These are phyloP conservation scores for Epinotia nisella DNA, from an alignment of 2,888 invertebrate species.

Conservation along the genomic window DNA sequence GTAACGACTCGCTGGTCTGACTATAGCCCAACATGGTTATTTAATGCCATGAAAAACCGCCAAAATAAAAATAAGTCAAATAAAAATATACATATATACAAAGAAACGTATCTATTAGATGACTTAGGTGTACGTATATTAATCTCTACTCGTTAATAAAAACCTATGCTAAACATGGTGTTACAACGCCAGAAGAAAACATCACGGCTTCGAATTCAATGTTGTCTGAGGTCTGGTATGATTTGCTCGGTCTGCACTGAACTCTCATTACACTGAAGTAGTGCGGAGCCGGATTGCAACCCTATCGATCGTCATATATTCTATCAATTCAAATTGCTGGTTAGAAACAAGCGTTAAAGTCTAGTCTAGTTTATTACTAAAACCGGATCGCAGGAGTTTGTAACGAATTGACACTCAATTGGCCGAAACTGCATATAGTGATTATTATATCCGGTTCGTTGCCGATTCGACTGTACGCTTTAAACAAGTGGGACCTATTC, in stretches of 20 bases:
- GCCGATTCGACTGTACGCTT: constrained; percentile 51
- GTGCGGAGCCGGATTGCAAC: neutral
- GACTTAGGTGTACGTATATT: neutral
- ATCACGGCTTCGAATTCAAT: constrained; percentile 4
- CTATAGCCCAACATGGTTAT: too few relatives aligned
- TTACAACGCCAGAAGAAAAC: constrained; percentile 10
- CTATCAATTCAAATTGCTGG: constrained; percentile 21
- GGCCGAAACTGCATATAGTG: constrained; percentile 57
- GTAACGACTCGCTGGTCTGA: too few relatives aligned
- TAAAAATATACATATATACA: too few relatives aligned
- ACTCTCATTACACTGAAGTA: constrained; percentile 4
- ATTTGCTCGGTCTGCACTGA: constrained; percentile 11
- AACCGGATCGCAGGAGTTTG: constrained; percentile 59
- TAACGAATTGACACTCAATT: constrained; percentile 59
- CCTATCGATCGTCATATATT: neutral
- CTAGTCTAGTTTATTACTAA: constrained; percentile 43
- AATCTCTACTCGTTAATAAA: neutral
- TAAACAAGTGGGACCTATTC: constrained; percentile 39
- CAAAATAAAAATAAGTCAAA: too few relatives aligned
- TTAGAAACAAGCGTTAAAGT: constrained; percentile 43
- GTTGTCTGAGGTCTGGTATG: constrained; percentile 45
- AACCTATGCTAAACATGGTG: neutral
- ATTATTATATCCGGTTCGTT: constrained; percentile 59
- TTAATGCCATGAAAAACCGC: too few relatives aligned
- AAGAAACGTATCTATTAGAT: too few relatives aligned